Evolutionary conservation across 2,113 vertebrate genomes (phyloP), one percentile per base, ranked within the genome.

Genomic region (Triplophysa siluroides): DNA sequence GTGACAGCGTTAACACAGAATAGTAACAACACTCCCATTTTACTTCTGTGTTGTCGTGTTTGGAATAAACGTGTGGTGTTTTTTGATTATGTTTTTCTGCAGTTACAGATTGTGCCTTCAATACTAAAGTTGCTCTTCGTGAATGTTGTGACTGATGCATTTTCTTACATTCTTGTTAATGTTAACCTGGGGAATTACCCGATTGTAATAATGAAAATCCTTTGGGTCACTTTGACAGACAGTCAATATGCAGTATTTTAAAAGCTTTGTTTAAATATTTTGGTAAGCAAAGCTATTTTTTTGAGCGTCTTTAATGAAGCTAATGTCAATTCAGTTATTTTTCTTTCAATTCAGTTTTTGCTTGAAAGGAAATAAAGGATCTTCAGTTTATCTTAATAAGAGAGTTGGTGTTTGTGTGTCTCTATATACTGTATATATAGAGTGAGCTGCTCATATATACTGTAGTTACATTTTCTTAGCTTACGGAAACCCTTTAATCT

Each of bases 31-130:
- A 73, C 54, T 43, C 33, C 50, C 1, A 43, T 60, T 43, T 41
- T 43, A 54, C 33, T 60, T 60, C 11, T 33, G n/a, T 60, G 12
- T 43, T 41, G 19, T 54, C 29, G n/a, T 60, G 64, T 5, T 2
- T 14, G 29, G 33, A n/a, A n/a, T 43, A 18, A n/a, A 18, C 60
- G n/a, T 6, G 41, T 12, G 1, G 6, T n/a, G 41, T 43, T 60
- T 11, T n/a, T n/a, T 2, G 10, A 11, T 21, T 8, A 11, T 58
- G 9, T 73, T 73, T 73, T n/a, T 58, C 56, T 62, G n/a, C 56
- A 62, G 72, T 75, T 45, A 26, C 33, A 47, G 21, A 60, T 62
- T 19, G 58, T 75, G 41, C 72, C 72, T 75, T 75, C 0, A 18
- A 43, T 41, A 4, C 54, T 14, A 24, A 41, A 62, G n/a, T 58